These are phyloP conservation scores for Holotrichia oblita DNA, from an alignment of 1,140 invertebrate species.

Conservation along the genomic window DNA sequence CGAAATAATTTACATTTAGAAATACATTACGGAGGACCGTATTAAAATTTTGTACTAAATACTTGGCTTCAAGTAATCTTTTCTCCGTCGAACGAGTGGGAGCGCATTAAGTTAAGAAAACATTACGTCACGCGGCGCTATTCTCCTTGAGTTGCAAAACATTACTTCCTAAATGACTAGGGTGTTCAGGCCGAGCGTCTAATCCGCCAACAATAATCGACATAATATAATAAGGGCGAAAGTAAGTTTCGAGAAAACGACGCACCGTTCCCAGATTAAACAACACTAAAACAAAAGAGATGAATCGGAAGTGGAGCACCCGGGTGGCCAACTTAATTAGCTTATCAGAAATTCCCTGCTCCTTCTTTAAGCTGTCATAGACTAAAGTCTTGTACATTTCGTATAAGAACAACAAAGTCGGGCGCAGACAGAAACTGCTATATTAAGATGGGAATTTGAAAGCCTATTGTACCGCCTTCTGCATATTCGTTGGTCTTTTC, in stretches of 20 bases:
- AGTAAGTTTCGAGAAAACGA: slow-evolving; percentile 33
- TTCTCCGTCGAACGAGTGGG: neutral
- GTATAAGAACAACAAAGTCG: slow-evolving; percentile 1
- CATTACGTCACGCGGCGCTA: slow-evolving; percentile 10
- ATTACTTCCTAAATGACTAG: slow-evolving; percentile 14
- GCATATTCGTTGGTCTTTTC: neutral
- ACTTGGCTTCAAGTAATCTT: slow-evolving; percentile 24
- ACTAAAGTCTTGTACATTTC: slow-evolving; percentile 4
- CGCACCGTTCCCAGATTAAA: slow-evolving; percentile 32
- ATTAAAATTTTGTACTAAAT: slow-evolving; percentile 19
- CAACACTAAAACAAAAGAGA: slow-evolving; percentile 33
- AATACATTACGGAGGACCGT: neutral
- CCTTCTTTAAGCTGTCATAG: slow-evolving; percentile 13
- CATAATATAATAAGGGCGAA: slow-evolving; percentile 28
- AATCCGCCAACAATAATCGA: slow-evolving; percentile 34
- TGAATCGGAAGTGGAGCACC: slow-evolving; percentile 29
- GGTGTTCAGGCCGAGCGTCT: slow-evolving; percentile 3
- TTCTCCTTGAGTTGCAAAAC: slow-evolving; percentile 26
- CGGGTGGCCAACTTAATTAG: slow-evolving; percentile 29
- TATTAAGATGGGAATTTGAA: slow-evolving; percentile 13
- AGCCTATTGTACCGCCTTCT: neutral
- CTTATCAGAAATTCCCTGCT: slow-evolving; percentile 33
- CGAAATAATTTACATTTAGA: neutral
- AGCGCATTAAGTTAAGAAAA: slow-evolving; percentile 10
- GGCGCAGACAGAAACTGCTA: neutral